Evolutionary conservation across 2,888 invertebrate genomes (phyloP).

Genomic region (Lochmaea crataegi): DNA sequence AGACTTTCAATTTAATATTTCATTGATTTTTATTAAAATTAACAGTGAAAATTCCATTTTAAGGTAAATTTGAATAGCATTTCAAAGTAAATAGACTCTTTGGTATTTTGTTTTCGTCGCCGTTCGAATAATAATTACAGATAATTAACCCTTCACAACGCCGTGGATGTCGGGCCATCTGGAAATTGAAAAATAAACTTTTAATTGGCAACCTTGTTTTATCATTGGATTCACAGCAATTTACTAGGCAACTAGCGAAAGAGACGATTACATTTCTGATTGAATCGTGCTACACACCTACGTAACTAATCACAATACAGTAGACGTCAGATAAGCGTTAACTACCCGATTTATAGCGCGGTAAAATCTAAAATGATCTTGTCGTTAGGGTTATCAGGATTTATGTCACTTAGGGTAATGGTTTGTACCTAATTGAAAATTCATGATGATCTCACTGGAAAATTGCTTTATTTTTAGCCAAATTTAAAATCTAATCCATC

Average conservation of each 20-base stretch:
- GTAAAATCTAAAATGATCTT: neutral
- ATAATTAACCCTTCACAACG: neutral
- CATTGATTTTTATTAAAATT: no score
- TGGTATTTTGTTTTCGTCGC: neutral
- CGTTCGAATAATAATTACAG: neutral
- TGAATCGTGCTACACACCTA: constrained; percentile 5
- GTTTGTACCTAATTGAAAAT: neutral
- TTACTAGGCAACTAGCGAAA: neutral
- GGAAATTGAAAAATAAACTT: constrained; percentile 2
- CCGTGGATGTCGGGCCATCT: neutral
- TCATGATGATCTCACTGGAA: neutral
- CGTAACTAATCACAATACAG: neutral
- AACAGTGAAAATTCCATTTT: no score
- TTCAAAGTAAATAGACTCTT: neutral
- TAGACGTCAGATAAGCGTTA: constrained; percentile 2
- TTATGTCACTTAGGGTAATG: constrained; percentile 4
- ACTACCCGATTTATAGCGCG: neutral
- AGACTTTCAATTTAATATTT: no score
- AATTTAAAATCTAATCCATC: neutral
- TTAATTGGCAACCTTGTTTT: neutral
- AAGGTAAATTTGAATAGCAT: neutral
- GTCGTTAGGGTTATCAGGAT: neutral
- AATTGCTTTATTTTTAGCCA: neutral
- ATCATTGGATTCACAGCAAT: neutral
- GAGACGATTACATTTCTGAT: neutral